Base-by-base conservation (phyloP, 2,797 vertebrate species). In the Bradypodion pumilum region DNA sequence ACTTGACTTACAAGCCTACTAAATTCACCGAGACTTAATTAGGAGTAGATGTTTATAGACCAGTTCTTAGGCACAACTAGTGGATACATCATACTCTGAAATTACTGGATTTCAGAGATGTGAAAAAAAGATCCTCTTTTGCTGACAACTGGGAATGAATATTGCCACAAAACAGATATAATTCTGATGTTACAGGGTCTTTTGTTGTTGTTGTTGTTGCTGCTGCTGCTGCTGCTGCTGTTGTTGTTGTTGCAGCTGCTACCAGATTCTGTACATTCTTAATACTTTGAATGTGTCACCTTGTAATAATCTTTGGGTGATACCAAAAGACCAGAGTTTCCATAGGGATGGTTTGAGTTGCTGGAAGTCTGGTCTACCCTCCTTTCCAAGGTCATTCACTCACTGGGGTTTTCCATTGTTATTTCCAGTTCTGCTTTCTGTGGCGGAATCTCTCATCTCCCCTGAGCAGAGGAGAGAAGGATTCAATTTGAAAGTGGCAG, bases 381-480 rank as follows among this genome's bases (percentile, higher is more conserved):
- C 60, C 37, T 88, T 75, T 73, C 72, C 81, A 80, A 77, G 84
- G 81, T 80, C 73, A 21, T 70, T 63, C 32, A 42, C 72, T 49
- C 32, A 13, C 27, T 15, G 40, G 56, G 8, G 9, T 73, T 4
- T 13, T 40, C 25, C 0, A 5, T 25, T 10, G 0, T 74, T 5
- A 1, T 85, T 85, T 81, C 84, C 78, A 92, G 37, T 60, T 42
- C 65, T 1, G 6, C 23, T 42, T 4, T 1, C 72, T 73, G 73
- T 72, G 65, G 80, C 21, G 0, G 25, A 42, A 78, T 72, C 44
- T 85, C 60, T 75, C 83, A 81, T 15, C 85, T 2, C 0, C 44
- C 73, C 63, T 2, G 0, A 46, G 69, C 52, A n/a, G 74, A 77
- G 72, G 74, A 86, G 9, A 73, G 65, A 42, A 32, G 75, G 52